Conservation (phyloP, 2,888 invertebrate genomes). For the Caenorhabditis imperialis region DNA sequence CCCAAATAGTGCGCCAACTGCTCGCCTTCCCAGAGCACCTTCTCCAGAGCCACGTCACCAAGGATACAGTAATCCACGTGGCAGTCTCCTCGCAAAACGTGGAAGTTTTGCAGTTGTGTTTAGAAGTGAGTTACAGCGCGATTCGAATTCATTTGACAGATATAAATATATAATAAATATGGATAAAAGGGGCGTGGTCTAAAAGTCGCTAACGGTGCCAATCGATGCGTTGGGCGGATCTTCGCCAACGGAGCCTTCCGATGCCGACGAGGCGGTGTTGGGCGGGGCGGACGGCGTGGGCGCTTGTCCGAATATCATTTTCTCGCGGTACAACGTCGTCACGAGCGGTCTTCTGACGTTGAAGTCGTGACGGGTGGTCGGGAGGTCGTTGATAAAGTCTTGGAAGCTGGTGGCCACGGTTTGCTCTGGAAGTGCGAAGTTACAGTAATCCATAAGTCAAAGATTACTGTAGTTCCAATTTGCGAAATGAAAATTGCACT, state of each 20-base stretch:
- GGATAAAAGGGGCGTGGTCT: neutral
- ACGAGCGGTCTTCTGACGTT: neutral
- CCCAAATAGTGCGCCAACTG: constrained; percentile 86
- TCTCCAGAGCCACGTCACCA: constrained; percentile 89
- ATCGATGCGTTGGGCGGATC: too few relatives aligned
- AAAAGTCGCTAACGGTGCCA: too few relatives aligned
- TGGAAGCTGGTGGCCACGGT: constrained; percentile 7
- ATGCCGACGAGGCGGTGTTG: too few relatives aligned
- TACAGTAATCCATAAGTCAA: too few relatives aligned
- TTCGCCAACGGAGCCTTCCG: too few relatives aligned
- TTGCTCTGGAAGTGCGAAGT: constrained; percentile 9
- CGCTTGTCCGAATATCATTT: constrained; percentile 24
- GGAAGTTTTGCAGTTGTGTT: constrained; percentile 85
- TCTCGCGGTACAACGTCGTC: neutral
- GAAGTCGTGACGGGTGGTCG: neutral
- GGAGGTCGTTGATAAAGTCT: neutral
- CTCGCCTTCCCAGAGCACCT: constrained; percentile 88
- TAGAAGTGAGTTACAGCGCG: constrained; percentile 82
- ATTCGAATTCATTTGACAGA: too few relatives aligned
- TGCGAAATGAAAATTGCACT: too few relatives aligned
- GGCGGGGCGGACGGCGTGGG: too few relatives aligned
- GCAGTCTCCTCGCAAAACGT: constrained; percentile 89
- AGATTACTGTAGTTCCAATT: too few relatives aligned
- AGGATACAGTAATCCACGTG: constrained; percentile 92
- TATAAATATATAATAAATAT: too few relatives aligned